phyloP scores from a whole-genome alignment of 2,888 invertebrate species.

The Sarcophaga variegata region DNA sequence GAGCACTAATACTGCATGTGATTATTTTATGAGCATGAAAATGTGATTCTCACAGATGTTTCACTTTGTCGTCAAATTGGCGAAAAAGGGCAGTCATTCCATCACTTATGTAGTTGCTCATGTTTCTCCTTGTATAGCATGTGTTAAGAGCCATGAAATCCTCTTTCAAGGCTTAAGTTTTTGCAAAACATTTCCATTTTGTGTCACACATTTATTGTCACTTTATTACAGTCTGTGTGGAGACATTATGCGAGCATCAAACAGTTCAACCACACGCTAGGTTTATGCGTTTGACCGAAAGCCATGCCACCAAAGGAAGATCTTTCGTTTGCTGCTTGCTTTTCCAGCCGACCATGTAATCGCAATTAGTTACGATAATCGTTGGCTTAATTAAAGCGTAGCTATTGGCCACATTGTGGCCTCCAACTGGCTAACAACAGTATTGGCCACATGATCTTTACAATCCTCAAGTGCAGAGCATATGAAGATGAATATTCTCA shows the following conservation, averaged over 20 bases:
- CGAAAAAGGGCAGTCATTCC: constrained; percentile 34
- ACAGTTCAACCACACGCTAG: constrained; percentile 62
- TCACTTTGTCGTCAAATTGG: constrained; percentile 28
- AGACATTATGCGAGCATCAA: constrained; percentile 29
- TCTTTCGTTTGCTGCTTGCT: background rate
- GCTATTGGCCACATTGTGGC: constrained; percentile 66
- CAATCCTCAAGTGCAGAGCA: too few species aligned
- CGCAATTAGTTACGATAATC: constrained; percentile 68
- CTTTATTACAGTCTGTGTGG: constrained; percentile 11
- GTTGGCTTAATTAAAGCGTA: constrained; percentile 67
- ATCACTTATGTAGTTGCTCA: constrained; percentile 15
- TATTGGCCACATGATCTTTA: too few species aligned
- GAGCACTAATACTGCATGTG: constrained; percentile 46
- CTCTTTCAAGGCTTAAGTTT: constrained; percentile 56
- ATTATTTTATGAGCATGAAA: constrained; percentile 60
- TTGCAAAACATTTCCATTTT: constrained; percentile 50
- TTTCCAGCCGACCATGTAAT: constrained; percentile 63
- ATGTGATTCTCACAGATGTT: constrained; percentile 51
- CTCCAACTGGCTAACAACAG: constrained; percentile 54
- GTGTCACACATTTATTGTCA: background rate
- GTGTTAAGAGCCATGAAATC: constrained; percentile 52
- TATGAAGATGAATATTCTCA: constrained; percentile 30
- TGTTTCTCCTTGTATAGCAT: constrained; percentile 23
- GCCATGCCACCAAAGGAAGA: constrained; percentile 4
- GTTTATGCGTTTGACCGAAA: constrained; percentile 57